Percentiles rank a stretch among this genome's conserved stretches.
phyloP scores from a whole-genome alignment of 2,113 vertebrate genomes.

The Triplophysa tibetana region DNA sequence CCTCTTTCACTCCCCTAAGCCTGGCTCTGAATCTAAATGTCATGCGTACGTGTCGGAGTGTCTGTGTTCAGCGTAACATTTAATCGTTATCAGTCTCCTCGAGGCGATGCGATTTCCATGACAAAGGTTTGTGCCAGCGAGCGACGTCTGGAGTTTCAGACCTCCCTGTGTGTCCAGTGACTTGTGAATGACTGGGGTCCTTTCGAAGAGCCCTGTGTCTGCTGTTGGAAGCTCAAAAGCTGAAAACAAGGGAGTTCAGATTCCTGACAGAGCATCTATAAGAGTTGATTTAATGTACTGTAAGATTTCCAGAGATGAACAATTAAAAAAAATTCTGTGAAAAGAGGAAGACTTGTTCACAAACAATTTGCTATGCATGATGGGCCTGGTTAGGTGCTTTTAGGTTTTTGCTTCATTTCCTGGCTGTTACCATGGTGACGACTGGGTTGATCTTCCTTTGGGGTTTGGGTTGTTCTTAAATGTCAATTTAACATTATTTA shows the following conservation, averaged over 20 bases:
- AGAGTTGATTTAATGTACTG: background rate
- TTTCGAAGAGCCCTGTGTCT: slow-evolving; percentile 23
- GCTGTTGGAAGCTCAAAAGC: background rate
- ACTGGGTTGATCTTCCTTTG: no score
- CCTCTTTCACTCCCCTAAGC: slow-evolving; percentile 7
- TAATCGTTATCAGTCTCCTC: slow-evolving; percentile 30
- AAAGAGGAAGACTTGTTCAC: no score
- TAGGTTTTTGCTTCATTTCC: no score
- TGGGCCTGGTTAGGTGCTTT: no score
- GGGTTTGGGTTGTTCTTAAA: no score
- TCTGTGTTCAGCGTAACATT: background rate
- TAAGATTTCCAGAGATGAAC: no score
- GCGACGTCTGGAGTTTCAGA: slow-evolving; percentile 59
- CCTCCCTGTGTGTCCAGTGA: slow-evolving; percentile 22
- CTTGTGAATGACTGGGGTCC: slow-evolving; percentile 1
- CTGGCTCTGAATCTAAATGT: slow-evolving; percentile 25
- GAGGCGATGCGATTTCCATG: slow-evolving; percentile 60
- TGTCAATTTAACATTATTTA: no score
- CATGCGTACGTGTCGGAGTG: background rate
- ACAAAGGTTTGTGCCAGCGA: slow-evolving; percentile 54
- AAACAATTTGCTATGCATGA: no score
- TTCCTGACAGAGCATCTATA: background rate
- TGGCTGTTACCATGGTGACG: no score
- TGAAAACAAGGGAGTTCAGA: background rate
- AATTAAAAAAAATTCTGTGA: no score